A percentile compares a stretch with the other conserved stretches of the same genome.
phyloP scores from a whole-genome alignment of 2,888 invertebrate genomes.

The Gymnocheta viridis region DNA sequence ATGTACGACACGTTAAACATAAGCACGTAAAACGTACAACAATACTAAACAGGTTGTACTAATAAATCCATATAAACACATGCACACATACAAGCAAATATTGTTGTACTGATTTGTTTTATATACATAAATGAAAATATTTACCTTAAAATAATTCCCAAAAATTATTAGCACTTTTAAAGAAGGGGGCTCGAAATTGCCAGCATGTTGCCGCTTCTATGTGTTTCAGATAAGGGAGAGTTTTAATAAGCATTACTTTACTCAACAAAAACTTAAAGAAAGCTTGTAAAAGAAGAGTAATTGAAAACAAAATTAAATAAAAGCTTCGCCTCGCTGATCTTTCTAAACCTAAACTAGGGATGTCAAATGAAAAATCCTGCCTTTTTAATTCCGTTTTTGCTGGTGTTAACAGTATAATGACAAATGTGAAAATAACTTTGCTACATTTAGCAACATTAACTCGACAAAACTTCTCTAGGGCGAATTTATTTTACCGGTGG shows the following conservation, averaged over 20 bases:
- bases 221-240: neutral
- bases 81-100: neutral
- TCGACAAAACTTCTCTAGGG: too few species aligned
- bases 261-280: neutral
- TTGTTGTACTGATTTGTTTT: constrained; percentile 24
- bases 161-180: neutral
- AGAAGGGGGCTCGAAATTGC: neutral
- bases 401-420: too few species aligned
- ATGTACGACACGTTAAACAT: constrained; percentile 68
- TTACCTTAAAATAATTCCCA: constrained; percentile 34
- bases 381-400: too few species aligned
- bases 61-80: constrained; percentile 44
- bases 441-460: too few species aligned
- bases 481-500: too few species aligned
- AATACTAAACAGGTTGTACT: constrained; percentile 50
- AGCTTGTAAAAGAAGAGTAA: too few species aligned
- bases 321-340: too few species aligned
- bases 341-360: too few species aligned
- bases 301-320: too few species aligned
- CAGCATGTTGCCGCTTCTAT: neutral
- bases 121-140: constrained; percentile 24
- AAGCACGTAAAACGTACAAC: constrained; percentile 48
- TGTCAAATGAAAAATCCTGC: too few species aligned
- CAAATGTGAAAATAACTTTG: too few species aligned
- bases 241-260: neutral